phyloP scores from a whole-genome alignment of 2,888 invertebrate genomes.

The Laothoe populi region DNA sequence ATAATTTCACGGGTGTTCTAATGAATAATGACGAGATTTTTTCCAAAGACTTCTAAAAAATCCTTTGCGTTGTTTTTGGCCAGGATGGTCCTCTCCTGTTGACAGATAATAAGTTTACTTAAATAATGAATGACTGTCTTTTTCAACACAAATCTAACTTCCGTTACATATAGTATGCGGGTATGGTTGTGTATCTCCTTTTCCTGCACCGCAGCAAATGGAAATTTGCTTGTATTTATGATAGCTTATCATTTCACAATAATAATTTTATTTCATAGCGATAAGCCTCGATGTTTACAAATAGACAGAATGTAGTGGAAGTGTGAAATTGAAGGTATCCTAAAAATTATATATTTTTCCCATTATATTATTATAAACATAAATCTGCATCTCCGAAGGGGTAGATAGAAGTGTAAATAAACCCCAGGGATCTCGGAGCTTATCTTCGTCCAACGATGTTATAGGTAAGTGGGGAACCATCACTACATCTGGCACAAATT shows the following conservation, averaged over 20 bases:
- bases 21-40: constrained; percentile 93
- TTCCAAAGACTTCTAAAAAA: constrained; percentile 96
- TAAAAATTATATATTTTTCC: background rate
- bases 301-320: background rate
- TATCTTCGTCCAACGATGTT: no score
- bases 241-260: background rate
- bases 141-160: background rate
- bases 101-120: constrained; percentile 39
- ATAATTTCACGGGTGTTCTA: constrained; percentile 90
- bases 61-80: constrained; percentile 92
- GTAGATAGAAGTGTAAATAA: no score
- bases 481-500: no score
- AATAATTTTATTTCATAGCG: background rate
- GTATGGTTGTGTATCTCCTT: background rate
- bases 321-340: background rate
- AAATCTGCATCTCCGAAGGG: no score
- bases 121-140: background rate
- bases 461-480: no score
- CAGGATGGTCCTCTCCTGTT: constrained; percentile 87
- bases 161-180: background rate
- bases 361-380: no score
- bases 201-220: background rate
- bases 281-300: background rate
- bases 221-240: background rate
- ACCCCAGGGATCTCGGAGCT: no score